phyloP scores from a whole-genome alignment of 2,113 vertebrate species.

The Peromyscus polionotus region DNA sequence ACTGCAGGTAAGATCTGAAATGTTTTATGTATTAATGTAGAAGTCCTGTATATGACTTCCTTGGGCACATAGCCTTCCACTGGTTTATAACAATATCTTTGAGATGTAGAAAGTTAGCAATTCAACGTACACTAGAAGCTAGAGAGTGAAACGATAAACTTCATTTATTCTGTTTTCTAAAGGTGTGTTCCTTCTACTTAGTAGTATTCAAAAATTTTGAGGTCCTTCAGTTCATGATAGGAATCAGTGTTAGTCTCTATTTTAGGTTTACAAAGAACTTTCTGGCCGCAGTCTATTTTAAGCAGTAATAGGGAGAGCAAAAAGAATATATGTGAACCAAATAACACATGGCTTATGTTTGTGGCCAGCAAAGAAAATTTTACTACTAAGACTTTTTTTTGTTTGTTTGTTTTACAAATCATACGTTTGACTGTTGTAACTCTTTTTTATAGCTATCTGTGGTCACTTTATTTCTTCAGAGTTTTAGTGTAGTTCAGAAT shows the following conservation, averaged over 20 bases:
- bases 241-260: neutral
- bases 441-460: neutral
- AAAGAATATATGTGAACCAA: neutral
- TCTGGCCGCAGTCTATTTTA: too few species aligned
- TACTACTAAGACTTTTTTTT: neutral
- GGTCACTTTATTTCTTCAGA: neutral
- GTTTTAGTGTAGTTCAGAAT: neutral
- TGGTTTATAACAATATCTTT: neutral
- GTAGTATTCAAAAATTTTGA: neutral
- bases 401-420: neutral
- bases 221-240: neutral
- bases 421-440: neutral
- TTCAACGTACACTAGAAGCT: neutral
- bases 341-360: neutral
- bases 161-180: neutral
- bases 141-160: neutral
- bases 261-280: neutral
- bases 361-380: neutral
- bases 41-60: neutral
- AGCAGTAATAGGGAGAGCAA: neutral
- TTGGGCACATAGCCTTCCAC: neutral
- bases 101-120: neutral
- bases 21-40: neutral
- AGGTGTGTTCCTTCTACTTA: neutral
- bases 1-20: neutral